Percentiles rank a stretch among this genome's conserved stretches.
Conservation (phyloP, 2,888 invertebrate species). For the Odontothrips loti region DNA sequence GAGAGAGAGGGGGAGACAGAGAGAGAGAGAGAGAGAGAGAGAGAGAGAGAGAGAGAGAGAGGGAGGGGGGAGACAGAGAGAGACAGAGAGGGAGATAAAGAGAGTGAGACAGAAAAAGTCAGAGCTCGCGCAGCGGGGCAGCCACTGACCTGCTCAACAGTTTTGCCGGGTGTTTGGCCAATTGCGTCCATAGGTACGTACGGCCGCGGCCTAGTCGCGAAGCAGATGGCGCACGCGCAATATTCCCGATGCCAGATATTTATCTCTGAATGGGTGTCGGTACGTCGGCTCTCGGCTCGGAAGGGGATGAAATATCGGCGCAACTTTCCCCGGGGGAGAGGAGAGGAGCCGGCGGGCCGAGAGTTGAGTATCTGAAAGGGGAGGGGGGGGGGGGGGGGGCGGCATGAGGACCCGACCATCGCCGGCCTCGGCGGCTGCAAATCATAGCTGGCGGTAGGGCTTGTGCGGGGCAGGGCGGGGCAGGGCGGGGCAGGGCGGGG, state of each 20-base stretch:
- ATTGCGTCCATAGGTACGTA: too few relatives aligned
- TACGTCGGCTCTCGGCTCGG: not conserved
- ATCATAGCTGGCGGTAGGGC: too few relatives aligned
- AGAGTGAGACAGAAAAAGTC: not conserved
- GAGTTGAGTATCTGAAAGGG: too few relatives aligned
- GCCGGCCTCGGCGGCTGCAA: not conserved
- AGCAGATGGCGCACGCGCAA: not conserved
- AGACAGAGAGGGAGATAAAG: not conserved
- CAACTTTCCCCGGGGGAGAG: not conserved
- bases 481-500: too few relatives aligned
- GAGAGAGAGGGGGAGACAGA: not conserved
- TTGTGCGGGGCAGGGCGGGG: too few relatives aligned
- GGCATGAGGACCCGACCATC: not conserved
- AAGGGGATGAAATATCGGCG: not conserved
- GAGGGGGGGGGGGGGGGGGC: too few relatives aligned
- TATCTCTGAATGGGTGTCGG: not conserved
- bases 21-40: not conserved
- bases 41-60: not conserved
- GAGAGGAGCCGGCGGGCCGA: not conserved
- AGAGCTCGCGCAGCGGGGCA: not conserved
- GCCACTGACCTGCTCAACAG: not conserved
- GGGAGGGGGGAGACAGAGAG: not conserved
- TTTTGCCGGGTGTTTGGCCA: too few relatives aligned
- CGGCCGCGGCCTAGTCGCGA: too few relatives aligned
- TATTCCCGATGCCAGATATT: not conserved